Base-by-base conservation (phyloP, 2,888 invertebrate genomes). In the Podabrus alpinus region DNA sequence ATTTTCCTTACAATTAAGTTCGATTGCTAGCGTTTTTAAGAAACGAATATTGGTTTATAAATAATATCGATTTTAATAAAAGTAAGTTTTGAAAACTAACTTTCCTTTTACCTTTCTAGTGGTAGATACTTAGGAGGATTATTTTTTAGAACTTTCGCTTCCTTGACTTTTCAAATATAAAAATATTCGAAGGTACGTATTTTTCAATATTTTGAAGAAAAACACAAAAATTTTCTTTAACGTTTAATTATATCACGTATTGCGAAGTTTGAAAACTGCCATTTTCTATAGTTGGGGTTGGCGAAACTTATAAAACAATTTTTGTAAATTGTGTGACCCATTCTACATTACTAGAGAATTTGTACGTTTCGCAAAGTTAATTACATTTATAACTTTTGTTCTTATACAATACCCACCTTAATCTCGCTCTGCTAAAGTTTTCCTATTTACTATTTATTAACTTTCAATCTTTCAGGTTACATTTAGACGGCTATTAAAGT, bases 401-500 rank as follows among this genome's bases (percentile, higher is more conserved):
- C 45, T 45, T 45, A 45, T n/a, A 45, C 45, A 45, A 45, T 45
- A 45, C n/a, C 45, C 45, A 45, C n/a, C 29, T 45, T 45, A 45
- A 45, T n/a, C 7, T 45, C 45, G n/a, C 45, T 45, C 7, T 45
- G 45, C 45, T 45, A 45, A 45, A 45, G 45, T 45, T 67, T 71
- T 15, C 15, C 66, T 45, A 66, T 67, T 71, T 59, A 70, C 66
- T 70, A 74, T 70, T 74, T 70, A 74, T 74, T 70, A 74, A 74
- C 70, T 70, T 74, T 71, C 74, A 61, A 71, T 74, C 68, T 68
- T 74, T 62, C 71, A 24, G 24, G 16, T 67, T 67, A 64, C 17
- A 21, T 72, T 66, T 68, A 45, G 59, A 61, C 69, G 76, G 78
- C 78, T 77, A 74, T 68, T 75, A 75, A 72, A 73, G 75, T 71